Percentiles rank a stretch among this genome's conserved stretches.
These are phyloP conservation scores for Brachyopa scutellaris DNA, from an alignment of 2,888 invertebrate species.

Conservation along the genomic window DNA sequence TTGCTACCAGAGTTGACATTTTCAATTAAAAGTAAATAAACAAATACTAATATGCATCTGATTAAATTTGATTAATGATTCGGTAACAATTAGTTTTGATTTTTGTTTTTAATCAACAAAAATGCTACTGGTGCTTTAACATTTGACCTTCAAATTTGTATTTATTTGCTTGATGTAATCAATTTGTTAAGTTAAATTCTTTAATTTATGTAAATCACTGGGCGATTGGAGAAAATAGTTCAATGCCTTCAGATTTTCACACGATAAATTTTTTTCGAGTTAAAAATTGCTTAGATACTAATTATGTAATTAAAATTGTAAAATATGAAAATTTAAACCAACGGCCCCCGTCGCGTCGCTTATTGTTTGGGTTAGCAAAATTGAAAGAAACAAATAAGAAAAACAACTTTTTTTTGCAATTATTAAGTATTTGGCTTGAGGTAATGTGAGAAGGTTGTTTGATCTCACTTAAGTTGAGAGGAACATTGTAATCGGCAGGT, in stretches of 20 bases:
- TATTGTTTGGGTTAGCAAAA: neutral
- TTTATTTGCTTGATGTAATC: neutral
- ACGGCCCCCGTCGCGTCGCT: too few relatives aligned
- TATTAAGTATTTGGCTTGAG: neutral
- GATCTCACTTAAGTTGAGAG: too few relatives aligned
- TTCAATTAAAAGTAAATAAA: too few relatives aligned
- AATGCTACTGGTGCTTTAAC: too few relatives aligned
- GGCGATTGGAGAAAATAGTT: constrained; percentile 28
- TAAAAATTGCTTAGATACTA: neutral
- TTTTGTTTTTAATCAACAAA: neutral
- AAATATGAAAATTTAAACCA: too few relatives aligned
- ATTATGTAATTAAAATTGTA: constrained; percentile 30
- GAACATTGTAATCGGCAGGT: too few relatives aligned
- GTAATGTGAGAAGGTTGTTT: too few relatives aligned
- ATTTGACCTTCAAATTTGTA: constrained; percentile 14
- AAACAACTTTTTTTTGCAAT: constrained; percentile 1
- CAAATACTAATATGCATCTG: too few relatives aligned
- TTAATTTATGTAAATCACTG: constrained; percentile 14
- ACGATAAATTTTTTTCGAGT: constrained; percentile 11
- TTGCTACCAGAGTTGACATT: neutral
- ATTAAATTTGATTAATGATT: constrained; percentile 7
- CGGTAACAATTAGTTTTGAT: neutral
- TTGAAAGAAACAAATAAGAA: neutral
- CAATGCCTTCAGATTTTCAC: constrained; percentile 45
- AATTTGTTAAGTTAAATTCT: constrained; percentile 4